Base-by-base conservation (phyloP, 2,113 vertebrate genomes). In the western clawed frog (Xenopus tropicalis) region DNA sequence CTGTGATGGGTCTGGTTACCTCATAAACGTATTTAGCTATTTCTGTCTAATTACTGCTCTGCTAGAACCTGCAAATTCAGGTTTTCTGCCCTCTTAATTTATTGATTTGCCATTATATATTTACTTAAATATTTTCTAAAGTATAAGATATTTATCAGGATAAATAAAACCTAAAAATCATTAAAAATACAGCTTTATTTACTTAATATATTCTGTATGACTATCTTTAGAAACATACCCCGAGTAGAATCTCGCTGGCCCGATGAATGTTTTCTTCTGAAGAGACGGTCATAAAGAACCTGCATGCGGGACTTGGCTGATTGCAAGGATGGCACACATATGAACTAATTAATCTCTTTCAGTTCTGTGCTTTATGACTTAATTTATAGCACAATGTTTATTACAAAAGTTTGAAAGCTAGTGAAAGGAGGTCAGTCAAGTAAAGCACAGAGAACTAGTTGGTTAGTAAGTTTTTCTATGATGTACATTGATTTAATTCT, bases 281-380 rank as follows among this genome's bases (percentile, higher is more conserved):
- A 96, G 87, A 98, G 95, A 89, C 95, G 86, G 82, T 99, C 95
- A 95, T 97, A 98, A 90, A 98, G 95, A 90, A 97, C 95, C 92
- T 98, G 97, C 95, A 94, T 97, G 95, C 94, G 97, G 94, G 96
- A 88, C 90, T 97, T 94, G 91, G 96, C 97, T 99, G 98, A 95
- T 98, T 91, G 87, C 73, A 91, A 93, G 94, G 91, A 97, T 97
- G 95, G 93, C 85, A 98, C 93, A 96, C 92, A 98, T 87, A 97
- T 83, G 88, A 70, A 93, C 91, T 92, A 89, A 88, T 98, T 98
- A 90, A 87, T 93, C 90, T 92, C 89, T 88, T 84, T 82, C 82
- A 85, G 81, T 84, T 73, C 78, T 84, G 84, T 79, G 82, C 85
- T 83, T 86, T 86, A 83, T 82, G 85, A 89, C 83, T 89, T 88